These are phyloP conservation scores for Oncorhynchus tshawytscha DNA, from an alignment of 2,113 vertebrate genomes.

Conservation along the genomic window DNA sequence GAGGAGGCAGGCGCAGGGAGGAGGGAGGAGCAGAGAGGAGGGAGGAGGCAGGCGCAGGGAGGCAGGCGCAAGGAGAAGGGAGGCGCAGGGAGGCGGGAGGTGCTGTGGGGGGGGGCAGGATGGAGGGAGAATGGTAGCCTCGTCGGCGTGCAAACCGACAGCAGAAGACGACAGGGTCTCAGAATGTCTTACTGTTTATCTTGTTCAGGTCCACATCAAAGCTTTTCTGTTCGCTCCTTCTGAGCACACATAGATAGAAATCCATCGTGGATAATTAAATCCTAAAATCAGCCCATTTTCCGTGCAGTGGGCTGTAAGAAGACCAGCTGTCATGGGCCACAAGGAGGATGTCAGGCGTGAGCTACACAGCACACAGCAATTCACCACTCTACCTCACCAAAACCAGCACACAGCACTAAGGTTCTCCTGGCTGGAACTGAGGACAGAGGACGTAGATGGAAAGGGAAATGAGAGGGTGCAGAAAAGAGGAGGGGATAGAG, in stretches of 20 bases:
- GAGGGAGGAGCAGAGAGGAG: no score
- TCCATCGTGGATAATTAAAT: slow-evolving; percentile 70
- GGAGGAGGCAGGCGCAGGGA: no score
- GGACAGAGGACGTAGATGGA: no score
- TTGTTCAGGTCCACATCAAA: slow-evolving; percentile 51
- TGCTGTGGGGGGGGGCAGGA: no score
- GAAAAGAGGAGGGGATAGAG: not conserved
- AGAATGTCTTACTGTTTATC: slow-evolving; percentile 46
- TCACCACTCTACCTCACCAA: slow-evolving; percentile 29
- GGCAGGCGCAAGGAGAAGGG: no score
- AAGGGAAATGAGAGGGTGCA: not conserved
- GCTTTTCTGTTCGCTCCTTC: slow-evolving; percentile 43
- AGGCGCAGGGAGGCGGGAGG: no score
- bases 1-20: no score
- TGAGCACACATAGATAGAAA: slow-evolving; percentile 55
- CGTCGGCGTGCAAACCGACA: no score
- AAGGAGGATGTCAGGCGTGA: slow-evolving; percentile 41
- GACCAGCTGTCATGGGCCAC: slow-evolving; percentile 69
- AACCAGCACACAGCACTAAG: slow-evolving; percentile 22
- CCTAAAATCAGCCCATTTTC: slow-evolving; percentile 71
- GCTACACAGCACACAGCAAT: slow-evolving; percentile 59
- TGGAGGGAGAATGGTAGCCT: no score
- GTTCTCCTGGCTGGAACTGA: slow-evolving; percentile 25
- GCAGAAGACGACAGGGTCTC: not conserved
- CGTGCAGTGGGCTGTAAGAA: slow-evolving; percentile 77